Percentiles rank a stretch among this genome's conserved stretches.
Conservation (phyloP, 1,140 invertebrate species). For the Pararge aegeria region DNA sequence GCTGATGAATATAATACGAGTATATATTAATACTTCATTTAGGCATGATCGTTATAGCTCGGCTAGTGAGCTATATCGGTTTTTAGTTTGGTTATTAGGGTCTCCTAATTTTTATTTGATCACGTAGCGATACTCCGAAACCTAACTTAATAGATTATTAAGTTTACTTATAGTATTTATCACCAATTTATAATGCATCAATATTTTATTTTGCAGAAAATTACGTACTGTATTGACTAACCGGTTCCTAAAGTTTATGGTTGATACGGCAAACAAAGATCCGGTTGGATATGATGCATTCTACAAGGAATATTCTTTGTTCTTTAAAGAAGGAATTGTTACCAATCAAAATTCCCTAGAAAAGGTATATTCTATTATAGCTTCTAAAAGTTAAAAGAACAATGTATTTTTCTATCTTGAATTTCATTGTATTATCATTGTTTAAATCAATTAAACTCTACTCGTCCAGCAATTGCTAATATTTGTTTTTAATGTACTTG, state of each 20-base stretch:
- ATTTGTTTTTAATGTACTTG: too few species aligned
- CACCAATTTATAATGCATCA: neutral
- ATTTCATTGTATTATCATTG: too few species aligned
- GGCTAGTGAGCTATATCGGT: too few species aligned
- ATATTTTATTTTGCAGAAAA: slow-evolving; percentile 82
- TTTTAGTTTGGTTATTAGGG: too few species aligned
- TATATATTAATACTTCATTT: too few species aligned
- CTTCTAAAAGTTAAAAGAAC: neutral
- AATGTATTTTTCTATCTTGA: neutral
- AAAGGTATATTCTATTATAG: slow-evolving; percentile 82
- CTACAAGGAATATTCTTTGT: slow-evolving; percentile 95
- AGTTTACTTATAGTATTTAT: neutral
- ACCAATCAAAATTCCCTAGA: slow-evolving; percentile 88
- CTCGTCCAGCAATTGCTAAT: too few species aligned
- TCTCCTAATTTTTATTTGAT: too few species aligned
- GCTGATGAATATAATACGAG: too few species aligned
- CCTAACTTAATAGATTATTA: too few species aligned
- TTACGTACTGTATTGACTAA: slow-evolving; percentile 91
- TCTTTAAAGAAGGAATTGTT: slow-evolving; percentile 97
- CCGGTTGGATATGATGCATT: slow-evolving; percentile 91
- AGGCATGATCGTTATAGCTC: too few species aligned
- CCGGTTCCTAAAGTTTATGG: slow-evolving; percentile 91
- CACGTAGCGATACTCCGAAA: too few species aligned
- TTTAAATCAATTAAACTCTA: too few species aligned
- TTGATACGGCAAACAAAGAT: slow-evolving; percentile 92